Conservation (phyloP, 2,888 invertebrate species). For the Caenorhabditis imperialis region DNA sequence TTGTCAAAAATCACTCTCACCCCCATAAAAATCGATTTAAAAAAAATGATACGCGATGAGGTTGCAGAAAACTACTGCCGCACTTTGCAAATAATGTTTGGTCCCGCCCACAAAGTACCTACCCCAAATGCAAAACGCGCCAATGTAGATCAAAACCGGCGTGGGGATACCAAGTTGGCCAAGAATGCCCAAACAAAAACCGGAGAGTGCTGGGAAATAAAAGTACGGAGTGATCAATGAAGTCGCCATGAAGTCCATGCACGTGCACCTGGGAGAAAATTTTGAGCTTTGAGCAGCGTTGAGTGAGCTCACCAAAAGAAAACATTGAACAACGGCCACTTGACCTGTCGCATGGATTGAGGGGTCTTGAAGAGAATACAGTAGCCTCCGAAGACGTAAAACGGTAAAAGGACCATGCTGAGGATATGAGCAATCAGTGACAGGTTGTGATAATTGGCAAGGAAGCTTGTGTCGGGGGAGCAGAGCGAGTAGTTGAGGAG, state of each 20-base stretch:
- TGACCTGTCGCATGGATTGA: too few species aligned
- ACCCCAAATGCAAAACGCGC: conserved; percentile 6
- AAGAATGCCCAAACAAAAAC: conserved; percentile 5
- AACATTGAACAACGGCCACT: too few species aligned
- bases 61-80: too few species aligned
- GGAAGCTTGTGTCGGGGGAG: background rate
- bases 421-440: conserved; percentile 5
- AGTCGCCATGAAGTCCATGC: conserved; percentile 1
- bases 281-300: too few species aligned
- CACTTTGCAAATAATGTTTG: too few species aligned
- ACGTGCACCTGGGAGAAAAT: conserved; percentile 8
- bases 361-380: too few species aligned
- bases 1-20: too few species aligned
- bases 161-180: conserved; percentile 2
- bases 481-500: background rate
- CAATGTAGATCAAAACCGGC: background rate
- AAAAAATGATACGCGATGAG: too few species aligned
- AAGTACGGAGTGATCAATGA: conserved; percentile 8
- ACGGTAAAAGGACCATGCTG: conserved; percentile 10
- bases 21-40: too few species aligned
- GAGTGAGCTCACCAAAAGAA: too few species aligned
- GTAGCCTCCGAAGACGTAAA: too few species aligned
- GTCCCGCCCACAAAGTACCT: too few species aligned
- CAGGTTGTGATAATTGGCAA: background rate
- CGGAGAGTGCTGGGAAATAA: conserved; percentile 6